These are phyloP conservation scores for Periparus ater DNA, from an alignment of 2,797 vertebrate genomes.

Conservation along the genomic window DNA sequence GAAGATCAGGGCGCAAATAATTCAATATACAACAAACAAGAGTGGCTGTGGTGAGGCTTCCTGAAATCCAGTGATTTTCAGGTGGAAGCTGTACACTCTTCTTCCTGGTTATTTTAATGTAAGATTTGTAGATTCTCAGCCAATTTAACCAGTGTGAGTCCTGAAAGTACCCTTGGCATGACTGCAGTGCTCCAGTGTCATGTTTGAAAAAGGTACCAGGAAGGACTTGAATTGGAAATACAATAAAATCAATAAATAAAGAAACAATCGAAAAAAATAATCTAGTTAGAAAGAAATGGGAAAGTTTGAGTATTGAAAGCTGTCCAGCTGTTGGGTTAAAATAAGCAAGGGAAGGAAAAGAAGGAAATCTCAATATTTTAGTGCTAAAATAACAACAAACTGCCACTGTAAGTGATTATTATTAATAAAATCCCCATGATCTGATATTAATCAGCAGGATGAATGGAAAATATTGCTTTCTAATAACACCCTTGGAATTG, in stretches of 20 bases:
- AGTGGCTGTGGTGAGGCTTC: neutral
- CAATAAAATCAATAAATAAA: neutral
- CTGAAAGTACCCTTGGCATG: neutral
- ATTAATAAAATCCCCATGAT: neutral
- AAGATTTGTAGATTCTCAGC: neutral
- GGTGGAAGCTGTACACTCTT: neutral
- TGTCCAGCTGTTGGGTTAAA: neutral
- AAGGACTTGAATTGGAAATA: neutral
- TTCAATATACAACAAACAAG: neutral
- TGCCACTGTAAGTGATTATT: neutral
- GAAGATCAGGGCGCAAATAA: neutral
- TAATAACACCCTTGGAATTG: neutral
- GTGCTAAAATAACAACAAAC: neutral
- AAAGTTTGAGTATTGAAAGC: neutral
- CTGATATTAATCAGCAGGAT: neutral
- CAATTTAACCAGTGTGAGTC: neutral
- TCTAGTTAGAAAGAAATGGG: neutral
- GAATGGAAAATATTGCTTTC: neutral
- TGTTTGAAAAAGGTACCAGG: neutral
- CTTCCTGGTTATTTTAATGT: neutral
- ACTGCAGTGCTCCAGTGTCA: neutral
- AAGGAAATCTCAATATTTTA: neutral
- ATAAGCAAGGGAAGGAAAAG: neutral
- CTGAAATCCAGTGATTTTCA: neutral
- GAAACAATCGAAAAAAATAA: neutral